Evolutionary conservation across 2,113 vertebrate species (phyloP).

Genomic region (Hucho hucho): DNA sequence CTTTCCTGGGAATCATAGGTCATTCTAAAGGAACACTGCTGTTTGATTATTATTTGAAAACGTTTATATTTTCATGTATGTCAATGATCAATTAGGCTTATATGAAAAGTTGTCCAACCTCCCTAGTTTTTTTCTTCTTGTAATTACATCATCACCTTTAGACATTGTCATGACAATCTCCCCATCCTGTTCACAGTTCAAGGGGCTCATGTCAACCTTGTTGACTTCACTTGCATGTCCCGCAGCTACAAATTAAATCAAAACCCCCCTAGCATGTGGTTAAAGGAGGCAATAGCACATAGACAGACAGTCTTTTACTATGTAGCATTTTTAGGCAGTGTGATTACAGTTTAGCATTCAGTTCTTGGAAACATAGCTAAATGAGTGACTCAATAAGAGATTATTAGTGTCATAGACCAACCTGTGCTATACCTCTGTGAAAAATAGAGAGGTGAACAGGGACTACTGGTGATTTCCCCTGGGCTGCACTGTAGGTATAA

Average conservation of each 20-base stretch:
- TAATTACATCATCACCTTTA: slow-evolving; percentile 33
- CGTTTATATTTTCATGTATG: no score
- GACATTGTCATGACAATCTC: slow-evolving; percentile 30
- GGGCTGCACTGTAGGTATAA: background rate
- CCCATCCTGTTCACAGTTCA: slow-evolving; percentile 50
- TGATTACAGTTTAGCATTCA: background rate
- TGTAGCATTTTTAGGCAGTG: background rate
- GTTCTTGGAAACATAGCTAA: background rate
- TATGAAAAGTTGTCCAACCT: background rate
- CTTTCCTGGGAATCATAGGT: slow-evolving; percentile 14
- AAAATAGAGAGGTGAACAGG: background rate
- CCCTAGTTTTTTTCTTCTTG: background rate
- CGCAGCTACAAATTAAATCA: slow-evolving; percentile 45
- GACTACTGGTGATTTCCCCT: slow-evolving; percentile 2
- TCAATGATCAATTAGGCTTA: background rate
- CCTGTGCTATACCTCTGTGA: background rate
- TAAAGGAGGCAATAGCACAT: slow-evolving; percentile 26
- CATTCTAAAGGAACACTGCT: background rate
- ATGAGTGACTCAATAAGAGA: background rate
- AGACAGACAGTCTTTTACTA: background rate
- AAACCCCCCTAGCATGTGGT: slow-evolving; percentile 26
- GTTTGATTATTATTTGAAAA: no score
- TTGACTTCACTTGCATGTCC: slow-evolving; percentile 36
- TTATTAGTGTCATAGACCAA: slow-evolving; percentile 8
- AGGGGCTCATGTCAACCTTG: slow-evolving; percentile 46